Percentiles rank a stretch among this genome's conserved stretches.
Evolutionary conservation across 2,888 invertebrate genomes (phyloP).

Genomic region (Nephrocerus scutellatus): DNA sequence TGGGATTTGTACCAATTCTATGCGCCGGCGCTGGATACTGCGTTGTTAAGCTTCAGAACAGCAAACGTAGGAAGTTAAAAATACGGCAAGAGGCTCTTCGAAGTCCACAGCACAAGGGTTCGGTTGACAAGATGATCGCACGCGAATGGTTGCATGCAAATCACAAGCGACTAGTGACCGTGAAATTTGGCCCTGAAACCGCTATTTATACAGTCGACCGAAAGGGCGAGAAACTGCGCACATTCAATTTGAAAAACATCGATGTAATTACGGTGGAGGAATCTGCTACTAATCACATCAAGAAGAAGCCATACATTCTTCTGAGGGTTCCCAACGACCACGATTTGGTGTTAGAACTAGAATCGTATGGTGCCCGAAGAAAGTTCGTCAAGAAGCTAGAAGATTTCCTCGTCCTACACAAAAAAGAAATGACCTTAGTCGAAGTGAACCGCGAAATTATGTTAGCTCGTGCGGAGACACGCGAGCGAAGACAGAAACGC

Average conservation of each 20-base stretch:
- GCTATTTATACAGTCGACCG: conserved; percentile 81
- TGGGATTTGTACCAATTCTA: conserved; percentile 86
- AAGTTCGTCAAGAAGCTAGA: conserved; percentile 85
- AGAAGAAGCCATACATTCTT: conserved; percentile 74
- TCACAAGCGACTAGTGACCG: conserved; percentile 79
- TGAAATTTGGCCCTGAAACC: conserved; percentile 83
- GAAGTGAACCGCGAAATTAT: conserved; percentile 75
- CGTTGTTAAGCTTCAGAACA: conserved; percentile 85
- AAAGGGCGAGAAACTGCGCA: conserved; percentile 84
- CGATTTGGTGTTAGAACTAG: conserved; percentile 87
- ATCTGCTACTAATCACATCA: conserved; percentile 67
- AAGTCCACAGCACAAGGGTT: conserved; percentile 53
- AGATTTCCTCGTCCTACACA: conserved; percentile 72
- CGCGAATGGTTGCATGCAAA: conserved; percentile 93
- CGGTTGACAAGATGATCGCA: conserved; percentile 87
- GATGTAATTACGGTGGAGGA: conserved; percentile 80
- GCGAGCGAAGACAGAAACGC: conserved; percentile 84
- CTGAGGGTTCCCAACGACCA: conserved; percentile 81
- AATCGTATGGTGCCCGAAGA: conserved; percentile 68
- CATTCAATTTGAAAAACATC: conserved; percentile 67
- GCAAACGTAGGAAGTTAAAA: conserved; percentile 69
- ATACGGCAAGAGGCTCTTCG: conserved; percentile 60
- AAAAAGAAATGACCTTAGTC: conserved; percentile 68
- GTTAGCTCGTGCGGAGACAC: conserved; percentile 85
- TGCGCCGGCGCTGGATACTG: conserved; percentile 89